Percentiles rank a stretch among this genome's conserved stretches.
These are phyloP conservation scores for Anguilla rostrata DNA, from an alignment of 2,113 vertebrate species.

Conservation along the genomic window DNA sequence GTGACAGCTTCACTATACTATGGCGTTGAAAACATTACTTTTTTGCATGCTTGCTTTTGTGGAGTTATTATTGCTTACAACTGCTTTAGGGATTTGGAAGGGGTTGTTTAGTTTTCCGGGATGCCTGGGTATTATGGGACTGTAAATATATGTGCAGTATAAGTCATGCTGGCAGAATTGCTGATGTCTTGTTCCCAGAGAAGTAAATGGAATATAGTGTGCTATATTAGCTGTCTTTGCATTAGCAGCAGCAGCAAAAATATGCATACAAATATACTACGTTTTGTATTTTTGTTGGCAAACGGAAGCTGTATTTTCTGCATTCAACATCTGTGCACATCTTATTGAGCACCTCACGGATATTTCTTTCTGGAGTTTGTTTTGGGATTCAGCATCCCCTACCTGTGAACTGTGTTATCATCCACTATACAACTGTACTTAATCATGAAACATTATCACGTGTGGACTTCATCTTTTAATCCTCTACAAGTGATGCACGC, in stretches of 20 bases:
- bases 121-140: neutral
- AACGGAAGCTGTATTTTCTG: neutral
- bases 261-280: neutral
- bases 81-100: neutral
- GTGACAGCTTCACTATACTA: neutral
- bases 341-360: neutral
- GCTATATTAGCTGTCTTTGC: neutral
- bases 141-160: neutral
- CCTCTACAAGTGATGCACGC: neutral
- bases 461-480: neutral
- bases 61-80: neutral
- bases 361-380: neutral
- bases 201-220: neutral
- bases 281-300: neutral
- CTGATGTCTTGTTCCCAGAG: neutral
- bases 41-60: neutral
- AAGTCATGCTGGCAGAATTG: neutral
- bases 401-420: neutral
- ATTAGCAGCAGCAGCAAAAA: neutral
- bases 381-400: neutral
- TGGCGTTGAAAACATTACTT: neutral
- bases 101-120: no score
- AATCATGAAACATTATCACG: neutral
- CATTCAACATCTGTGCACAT: neutral
- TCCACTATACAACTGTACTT: neutral